A percentile compares a stretch with the other conserved stretches of the same genome.
These are phyloP conservation scores for Spodoptera litura DNA, from an alignment of 1,140 invertebrate genomes.

Conservation along the genomic window DNA sequence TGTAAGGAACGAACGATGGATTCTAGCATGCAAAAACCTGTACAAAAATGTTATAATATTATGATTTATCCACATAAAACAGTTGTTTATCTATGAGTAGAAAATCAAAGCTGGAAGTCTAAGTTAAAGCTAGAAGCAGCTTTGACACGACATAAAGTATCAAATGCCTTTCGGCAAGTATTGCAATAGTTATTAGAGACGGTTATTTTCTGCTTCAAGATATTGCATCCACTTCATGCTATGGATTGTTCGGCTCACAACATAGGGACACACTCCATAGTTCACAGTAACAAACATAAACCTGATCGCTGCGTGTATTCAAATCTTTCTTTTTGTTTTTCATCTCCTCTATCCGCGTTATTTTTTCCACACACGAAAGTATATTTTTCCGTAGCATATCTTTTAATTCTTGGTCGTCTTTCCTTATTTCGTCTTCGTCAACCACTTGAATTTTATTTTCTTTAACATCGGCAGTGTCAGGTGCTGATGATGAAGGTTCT, in stretches of 20 bases:
- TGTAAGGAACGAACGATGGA: neutral
- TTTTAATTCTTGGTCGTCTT: constrained; percentile 74
- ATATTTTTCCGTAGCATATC: constrained; percentile 79
- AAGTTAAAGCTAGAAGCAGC: constrained; percentile 47
- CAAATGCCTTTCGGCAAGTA: constrained; percentile 41
- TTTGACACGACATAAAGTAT: constrained; percentile 43
- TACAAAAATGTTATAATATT: constrained; percentile 22
- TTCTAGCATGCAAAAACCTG: constrained; percentile 35
- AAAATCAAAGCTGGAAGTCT: constrained; percentile 42
- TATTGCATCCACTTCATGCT: constrained; percentile 62
- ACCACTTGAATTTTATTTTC: constrained; percentile 43
- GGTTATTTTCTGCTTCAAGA: constrained; percentile 54
- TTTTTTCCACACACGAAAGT: constrained; percentile 80
- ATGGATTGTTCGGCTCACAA: constrained; percentile 62
- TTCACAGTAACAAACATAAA: constrained; percentile 74
- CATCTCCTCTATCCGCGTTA: constrained; percentile 78
- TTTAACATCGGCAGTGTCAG: constrained; percentile 26
- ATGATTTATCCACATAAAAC: constrained; percentile 37
- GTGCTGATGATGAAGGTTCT: constrained; percentile 11
- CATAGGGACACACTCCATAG: constrained; percentile 68
- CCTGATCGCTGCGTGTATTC: constrained; percentile 67
- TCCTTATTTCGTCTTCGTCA: constrained; percentile 56
- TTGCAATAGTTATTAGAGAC: constrained; percentile 54
- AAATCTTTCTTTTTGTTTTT: constrained; percentile 72
- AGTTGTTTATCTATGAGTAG: constrained; percentile 41